Conservation (phyloP, 2,113 vertebrate species). For the Fregetta grallaria region DNA sequence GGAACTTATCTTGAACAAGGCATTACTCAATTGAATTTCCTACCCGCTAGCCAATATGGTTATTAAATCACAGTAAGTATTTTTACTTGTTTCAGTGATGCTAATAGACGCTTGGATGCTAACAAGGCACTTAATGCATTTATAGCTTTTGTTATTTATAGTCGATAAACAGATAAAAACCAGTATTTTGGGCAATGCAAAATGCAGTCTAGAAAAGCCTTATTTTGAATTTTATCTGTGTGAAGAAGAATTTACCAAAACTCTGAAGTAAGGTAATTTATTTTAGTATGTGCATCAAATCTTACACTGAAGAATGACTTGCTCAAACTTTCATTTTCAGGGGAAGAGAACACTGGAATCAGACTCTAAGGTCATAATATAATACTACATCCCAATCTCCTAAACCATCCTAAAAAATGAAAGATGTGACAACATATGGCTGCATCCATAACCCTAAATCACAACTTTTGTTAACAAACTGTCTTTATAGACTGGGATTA, state of each 20-base stretch:
- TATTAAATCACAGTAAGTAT: background rate
- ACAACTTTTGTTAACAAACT: conserved; percentile 46
- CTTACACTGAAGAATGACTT: background rate
- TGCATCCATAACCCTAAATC: conserved; percentile 26
- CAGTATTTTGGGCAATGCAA: background rate
- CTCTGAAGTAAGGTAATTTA: background rate
- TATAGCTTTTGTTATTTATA: background rate
- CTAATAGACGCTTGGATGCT: background rate
- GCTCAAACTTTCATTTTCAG: background rate
- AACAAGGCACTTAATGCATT: background rate
- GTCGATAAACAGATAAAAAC: background rate
- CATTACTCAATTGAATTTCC: background rate
- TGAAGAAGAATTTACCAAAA: background rate
- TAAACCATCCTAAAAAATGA: background rate
- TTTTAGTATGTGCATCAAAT: background rate
- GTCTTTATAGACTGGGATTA: conserved; percentile 26
- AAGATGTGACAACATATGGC: background rate
- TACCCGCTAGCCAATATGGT: background rate
- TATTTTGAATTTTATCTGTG: background rate
- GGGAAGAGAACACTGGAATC: background rate
- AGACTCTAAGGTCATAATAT: background rate
- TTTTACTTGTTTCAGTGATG: background rate
- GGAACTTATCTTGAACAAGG: background rate
- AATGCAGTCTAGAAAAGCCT: background rate
- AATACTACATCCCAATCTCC: background rate